These are phyloP conservation scores for Cataglyphis cursor DNA, from an alignment of 2,888 invertebrate species.

Conservation along the genomic window DNA sequence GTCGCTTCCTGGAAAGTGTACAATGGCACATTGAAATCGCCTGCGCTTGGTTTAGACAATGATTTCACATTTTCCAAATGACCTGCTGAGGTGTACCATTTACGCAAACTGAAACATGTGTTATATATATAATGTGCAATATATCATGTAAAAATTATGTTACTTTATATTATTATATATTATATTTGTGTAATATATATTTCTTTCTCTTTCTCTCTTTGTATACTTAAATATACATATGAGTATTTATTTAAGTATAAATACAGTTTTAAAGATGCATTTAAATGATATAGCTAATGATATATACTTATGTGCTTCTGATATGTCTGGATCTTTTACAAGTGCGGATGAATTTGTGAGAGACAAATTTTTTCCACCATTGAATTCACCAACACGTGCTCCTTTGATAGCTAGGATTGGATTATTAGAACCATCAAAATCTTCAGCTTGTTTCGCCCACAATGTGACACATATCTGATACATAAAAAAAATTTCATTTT, in stretches of 20 bases:
- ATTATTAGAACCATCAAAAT: slow-evolving; percentile 92
- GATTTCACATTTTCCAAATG: slow-evolving; percentile 89
- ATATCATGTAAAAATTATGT: not conserved
- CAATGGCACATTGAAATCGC: slow-evolving; percentile 89
- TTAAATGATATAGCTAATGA: not conserved
- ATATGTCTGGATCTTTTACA: slow-evolving; percentile 95
- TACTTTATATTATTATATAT: not conserved
- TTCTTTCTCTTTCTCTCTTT: too few relatives aligned
- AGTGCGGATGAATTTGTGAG: slow-evolving; percentile 89
- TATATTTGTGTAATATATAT: too few relatives aligned
- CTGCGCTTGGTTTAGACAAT: slow-evolving; percentile 86
- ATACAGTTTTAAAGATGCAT: not conserved
- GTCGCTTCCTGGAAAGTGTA: slow-evolving; percentile 93
- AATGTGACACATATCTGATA: slow-evolving; percentile 89
- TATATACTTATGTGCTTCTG: slow-evolving; percentile 91
- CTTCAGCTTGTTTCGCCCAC: slow-evolving; percentile 96
- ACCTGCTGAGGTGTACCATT: slow-evolving; percentile 96
- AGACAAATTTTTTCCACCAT: slow-evolving; percentile 92
- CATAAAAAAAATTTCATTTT: slow-evolving; percentile 1
- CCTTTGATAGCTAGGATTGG: slow-evolving; percentile 96
- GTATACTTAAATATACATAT: too few relatives aligned
- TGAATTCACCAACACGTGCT: slow-evolving; percentile 95
- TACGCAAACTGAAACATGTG: slow-evolving; percentile 88
- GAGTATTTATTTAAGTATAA: not conserved
- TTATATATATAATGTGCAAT: not conserved